Conservation (phyloP, 2,797 vertebrate genomes). For the Tarsius wallacei region DNA sequence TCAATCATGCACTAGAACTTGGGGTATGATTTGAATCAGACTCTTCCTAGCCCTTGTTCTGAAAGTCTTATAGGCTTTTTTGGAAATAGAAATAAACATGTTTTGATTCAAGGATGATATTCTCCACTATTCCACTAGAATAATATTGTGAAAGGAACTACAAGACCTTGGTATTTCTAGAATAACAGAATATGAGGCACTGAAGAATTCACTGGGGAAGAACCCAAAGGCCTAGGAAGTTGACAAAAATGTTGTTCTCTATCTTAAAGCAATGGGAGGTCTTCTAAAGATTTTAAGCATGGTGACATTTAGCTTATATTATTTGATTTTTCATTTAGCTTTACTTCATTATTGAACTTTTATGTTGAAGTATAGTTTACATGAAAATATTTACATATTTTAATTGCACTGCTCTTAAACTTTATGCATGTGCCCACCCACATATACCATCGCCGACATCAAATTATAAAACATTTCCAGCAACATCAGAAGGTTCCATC, state of each 20-base stretch:
- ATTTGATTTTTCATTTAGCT: neutral
- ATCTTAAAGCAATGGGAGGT: neutral
- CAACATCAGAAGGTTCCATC: neutral
- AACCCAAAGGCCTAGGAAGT: neutral
- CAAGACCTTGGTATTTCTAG: neutral
- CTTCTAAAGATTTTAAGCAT: neutral
- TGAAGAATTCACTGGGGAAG: accelerated
- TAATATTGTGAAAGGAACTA: no score
- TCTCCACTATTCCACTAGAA: accelerated
- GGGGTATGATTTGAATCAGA: neutral
- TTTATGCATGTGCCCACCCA: neutral
- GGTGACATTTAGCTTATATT: neutral
- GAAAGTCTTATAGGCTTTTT: neutral
- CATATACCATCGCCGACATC: accelerated
- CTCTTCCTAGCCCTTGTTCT: neutral
- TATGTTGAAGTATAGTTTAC: neutral
- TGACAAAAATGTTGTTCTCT: neutral
- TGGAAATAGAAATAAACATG: neutral
- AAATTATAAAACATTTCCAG: neutral
- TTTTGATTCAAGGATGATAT: neutral
- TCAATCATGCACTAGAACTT: neutral
- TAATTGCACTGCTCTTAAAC: neutral
- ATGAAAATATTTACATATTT: neutral
- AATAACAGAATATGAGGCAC: neutral
- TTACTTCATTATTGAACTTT: neutral